Percentiles rank a stretch among this genome's conserved stretches.
Evolutionary conservation across 2,888 invertebrate genomes (phyloP).

Genomic region (Ornithoptera priamus): DNA sequence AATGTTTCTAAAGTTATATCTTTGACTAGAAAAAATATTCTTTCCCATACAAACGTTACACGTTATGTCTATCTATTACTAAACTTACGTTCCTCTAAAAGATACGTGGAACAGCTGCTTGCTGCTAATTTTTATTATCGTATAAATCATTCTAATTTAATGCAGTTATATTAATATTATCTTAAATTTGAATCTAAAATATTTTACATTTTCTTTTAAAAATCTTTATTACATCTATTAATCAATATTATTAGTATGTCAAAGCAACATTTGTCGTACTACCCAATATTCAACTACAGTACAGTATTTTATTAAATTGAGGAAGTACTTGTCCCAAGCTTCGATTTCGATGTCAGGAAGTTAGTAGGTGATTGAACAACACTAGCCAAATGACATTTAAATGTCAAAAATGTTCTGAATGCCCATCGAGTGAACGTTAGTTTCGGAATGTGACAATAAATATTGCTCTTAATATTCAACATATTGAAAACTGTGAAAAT

Average conservation of each 20-base stretch:
- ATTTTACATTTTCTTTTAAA: background rate
- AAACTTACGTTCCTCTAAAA: too few relatives aligned
- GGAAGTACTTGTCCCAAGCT: slow-evolving; percentile 15
- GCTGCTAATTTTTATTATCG: too few relatives aligned
- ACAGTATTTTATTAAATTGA: slow-evolving; percentile 6
- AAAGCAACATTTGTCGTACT: background rate
- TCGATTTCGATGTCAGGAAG: slow-evolving; percentile 15
- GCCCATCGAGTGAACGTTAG: background rate
- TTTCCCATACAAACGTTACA: too few relatives aligned
- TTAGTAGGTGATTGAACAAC: slow-evolving; percentile 5
- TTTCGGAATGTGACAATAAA: background rate
- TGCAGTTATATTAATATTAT: too few relatives aligned
- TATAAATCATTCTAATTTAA: too few relatives aligned
- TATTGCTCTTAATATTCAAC: too few relatives aligned
- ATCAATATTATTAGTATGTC: background rate
- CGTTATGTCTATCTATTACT: too few relatives aligned
- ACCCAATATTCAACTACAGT: background rate
- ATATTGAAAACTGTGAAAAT: too few relatives aligned
- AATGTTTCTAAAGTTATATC: too few relatives aligned
- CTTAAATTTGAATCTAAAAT: too few relatives aligned
- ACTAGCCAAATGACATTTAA: slow-evolving; percentile 17
- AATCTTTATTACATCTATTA: background rate
- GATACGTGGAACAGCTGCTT: too few relatives aligned
- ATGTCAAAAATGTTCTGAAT: slow-evolving; percentile 26
- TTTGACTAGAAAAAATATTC: too few relatives aligned